Evolutionary conservation across 2,888 invertebrate species (phyloP).

Genomic region (Sinotaia quadrata): DNA sequence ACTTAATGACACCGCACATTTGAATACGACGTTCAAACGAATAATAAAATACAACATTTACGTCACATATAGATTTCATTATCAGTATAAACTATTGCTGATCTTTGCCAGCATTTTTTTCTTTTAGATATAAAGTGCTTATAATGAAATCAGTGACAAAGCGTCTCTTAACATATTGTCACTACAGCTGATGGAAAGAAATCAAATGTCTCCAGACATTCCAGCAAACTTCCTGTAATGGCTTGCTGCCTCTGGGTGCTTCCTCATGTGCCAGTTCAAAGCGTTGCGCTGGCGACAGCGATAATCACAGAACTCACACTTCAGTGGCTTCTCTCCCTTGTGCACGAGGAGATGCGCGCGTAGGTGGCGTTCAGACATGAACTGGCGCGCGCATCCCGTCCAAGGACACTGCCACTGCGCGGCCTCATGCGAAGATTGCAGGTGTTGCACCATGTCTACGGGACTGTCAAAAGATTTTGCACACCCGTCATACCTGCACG

Average conservation of each 20-base stretch:
- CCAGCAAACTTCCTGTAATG: slow-evolving; percentile 41
- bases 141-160: not conserved
- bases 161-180: not conserved
- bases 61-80: not conserved
- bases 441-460: slow-evolving; percentile 55
- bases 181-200: not conserved
- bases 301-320: slow-evolving; percentile 63
- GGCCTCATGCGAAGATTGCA: slow-evolving; percentile 53
- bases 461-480: slow-evolving; percentile 51
- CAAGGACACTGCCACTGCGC: slow-evolving; percentile 37
- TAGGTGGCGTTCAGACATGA: slow-evolving; percentile 53
- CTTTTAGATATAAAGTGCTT: not conserved
- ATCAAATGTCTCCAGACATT: not conserved
- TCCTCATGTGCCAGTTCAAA: slow-evolving; percentile 65
- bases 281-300: slow-evolving; percentile 63
- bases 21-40: no score
- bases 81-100: no score
- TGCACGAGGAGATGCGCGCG: slow-evolving; percentile 60
- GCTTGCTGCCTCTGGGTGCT: slow-evolving; percentile 59
- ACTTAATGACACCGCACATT: no score
- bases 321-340: slow-evolving; percentile 60
- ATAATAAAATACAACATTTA: no score
- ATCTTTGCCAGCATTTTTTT: no score
- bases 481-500: slow-evolving; percentile 52
- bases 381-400: slow-evolving; percentile 52